Percentiles rank a stretch among this genome's conserved stretches.
phyloP scores from a whole-genome alignment of 2,797 vertebrate genomes.

The Pitangus sulphuratus region DNA sequence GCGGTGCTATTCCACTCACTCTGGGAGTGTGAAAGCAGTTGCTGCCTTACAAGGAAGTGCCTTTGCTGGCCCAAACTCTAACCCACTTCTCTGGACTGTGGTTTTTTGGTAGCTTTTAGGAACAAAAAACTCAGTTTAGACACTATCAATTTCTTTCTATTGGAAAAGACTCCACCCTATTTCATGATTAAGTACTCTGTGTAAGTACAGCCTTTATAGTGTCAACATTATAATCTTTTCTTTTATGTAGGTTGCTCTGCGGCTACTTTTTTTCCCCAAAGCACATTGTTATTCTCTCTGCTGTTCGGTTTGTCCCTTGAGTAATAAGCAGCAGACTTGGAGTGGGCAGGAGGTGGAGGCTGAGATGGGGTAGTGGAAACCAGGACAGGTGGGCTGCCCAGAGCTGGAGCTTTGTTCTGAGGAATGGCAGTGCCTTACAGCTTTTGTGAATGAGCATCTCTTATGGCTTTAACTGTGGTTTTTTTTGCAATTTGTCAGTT shows the following conservation, averaged over 20 bases:
- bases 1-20: background rate
- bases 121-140: background rate
- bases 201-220: too few relatives aligned
- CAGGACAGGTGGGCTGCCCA: accelerated
- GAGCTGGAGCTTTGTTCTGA: background rate
- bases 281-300: accelerated
- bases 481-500: background rate
- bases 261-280: accelerated
- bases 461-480: accelerated
- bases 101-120: background rate
- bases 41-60: accelerated
- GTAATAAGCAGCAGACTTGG: background rate
- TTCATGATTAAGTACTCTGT: background rate
- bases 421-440: background rate
- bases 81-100: background rate
- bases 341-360: too few relatives aligned
- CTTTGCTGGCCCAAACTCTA: background rate
- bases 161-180: accelerated
- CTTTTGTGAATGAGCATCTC: background rate
- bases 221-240: accelerated
- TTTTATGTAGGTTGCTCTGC: background rate
- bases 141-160: accelerated
- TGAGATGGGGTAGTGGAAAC: background rate
- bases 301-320: accelerated
- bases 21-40: background rate